Evolutionary conservation across 2,797 vertebrate genomes (phyloP).

Genomic region (Oreochromis grahami): DNA sequence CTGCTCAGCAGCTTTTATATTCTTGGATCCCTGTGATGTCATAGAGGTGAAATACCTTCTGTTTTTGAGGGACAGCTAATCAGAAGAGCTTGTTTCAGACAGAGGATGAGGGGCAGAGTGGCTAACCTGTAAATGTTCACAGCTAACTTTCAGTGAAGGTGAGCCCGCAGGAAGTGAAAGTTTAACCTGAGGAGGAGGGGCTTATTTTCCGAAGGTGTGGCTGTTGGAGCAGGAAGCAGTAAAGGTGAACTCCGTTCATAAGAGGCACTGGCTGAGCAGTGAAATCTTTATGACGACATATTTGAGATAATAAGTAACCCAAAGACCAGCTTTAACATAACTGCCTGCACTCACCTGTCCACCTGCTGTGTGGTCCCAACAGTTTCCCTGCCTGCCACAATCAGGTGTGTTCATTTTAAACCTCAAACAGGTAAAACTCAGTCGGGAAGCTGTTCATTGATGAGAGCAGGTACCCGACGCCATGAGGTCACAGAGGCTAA

Average conservation of each 20-base stretch:
- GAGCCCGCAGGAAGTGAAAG: neutral
- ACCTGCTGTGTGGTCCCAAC: neutral
- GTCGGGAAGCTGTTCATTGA: neutral
- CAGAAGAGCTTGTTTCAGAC: neutral
- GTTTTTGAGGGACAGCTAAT: neutral
- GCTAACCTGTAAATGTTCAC: accelerated
- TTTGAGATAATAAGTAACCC: neutral
- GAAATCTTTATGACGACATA: neutral
- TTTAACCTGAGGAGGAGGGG: neutral
- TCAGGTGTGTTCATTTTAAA: neutral
- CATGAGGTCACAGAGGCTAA: neutral
- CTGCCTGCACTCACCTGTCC: neutral
- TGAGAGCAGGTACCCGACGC: neutral
- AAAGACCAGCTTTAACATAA: neutral
- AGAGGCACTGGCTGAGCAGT: neutral
- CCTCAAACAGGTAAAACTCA: neutral
- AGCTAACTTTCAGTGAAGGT: neutral
- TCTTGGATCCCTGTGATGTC: neutral
- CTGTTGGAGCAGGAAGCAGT: neutral
- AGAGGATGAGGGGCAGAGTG: neutral
- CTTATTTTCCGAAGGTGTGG: neutral
- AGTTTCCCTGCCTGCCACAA: neutral
- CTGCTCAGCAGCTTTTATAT: neutral
- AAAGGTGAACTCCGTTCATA: neutral
- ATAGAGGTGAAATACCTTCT: neutral